Conservation (phyloP, 1,140 invertebrate species). For the Araneus ventricosus region DNA sequence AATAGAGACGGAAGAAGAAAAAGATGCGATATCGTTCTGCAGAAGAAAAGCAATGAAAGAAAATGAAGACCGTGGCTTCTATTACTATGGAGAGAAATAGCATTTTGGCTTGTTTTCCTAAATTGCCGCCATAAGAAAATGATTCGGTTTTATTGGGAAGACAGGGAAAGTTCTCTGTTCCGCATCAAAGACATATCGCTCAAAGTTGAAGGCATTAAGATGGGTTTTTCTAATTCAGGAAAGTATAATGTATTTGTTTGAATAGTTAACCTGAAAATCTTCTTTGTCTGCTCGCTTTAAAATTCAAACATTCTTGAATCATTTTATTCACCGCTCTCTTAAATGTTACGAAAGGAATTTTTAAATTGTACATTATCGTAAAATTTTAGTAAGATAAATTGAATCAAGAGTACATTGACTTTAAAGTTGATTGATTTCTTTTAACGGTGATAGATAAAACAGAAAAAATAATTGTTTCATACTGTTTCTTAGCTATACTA, state of each 20-base stretch:
- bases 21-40: not conserved
- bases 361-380: no score
- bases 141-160: not conserved
- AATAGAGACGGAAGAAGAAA: not conserved
- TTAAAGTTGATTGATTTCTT: no score
- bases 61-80: slow-evolving; percentile 3
- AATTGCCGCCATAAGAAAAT: slow-evolving; percentile 32
- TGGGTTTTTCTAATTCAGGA: not conserved
- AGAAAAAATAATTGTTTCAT: no score
- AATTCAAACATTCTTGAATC: no score
- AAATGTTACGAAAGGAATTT: no score
- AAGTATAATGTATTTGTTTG: not conserved
- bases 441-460: no score
- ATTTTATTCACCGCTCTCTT: no score
- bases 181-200: not conserved
- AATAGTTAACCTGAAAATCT: no score
- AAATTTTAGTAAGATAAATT: no score
- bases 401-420: no score
- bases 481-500: no score
- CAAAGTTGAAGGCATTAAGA: not conserved
- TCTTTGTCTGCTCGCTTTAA: no score
- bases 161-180: not conserved
- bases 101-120: slow-evolving; percentile 45
- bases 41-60: not conserved
- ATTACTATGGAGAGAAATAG: not conserved